Base-by-base conservation (phyloP, 2,888 invertebrate species). In the Agrotis segetum region DNA sequence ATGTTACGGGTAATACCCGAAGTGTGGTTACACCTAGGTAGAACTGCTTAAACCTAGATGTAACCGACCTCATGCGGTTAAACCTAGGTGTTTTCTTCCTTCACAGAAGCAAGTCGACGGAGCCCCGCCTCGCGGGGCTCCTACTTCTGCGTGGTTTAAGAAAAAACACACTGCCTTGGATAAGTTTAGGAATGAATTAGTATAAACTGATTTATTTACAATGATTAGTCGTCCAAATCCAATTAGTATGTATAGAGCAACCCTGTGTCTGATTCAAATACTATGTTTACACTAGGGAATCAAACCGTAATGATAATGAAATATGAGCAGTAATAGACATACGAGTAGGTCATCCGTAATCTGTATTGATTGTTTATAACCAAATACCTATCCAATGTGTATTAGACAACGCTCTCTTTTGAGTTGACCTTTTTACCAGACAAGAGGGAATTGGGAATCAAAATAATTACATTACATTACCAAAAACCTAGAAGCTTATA, bases 361-460 rank as follows among this genome's bases (percentile, higher is more conserved):
- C 1, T 66, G 2, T 40, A 40, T 24, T 44, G 13, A 29, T 64
- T 61, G 24, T 61, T 44, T 16, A 11, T n/a, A 60, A 29, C n/a
- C 6, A n/a, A 6, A 19, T 62, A 60, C 11, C 11, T n/a, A 24
- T n/a, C 6, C n/a, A 24, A 44, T 62, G 13, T 50, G 16, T 34
- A 49, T 19, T 56, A n/a, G 34, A 56, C 11, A 6, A 19, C 6
- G 6, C 11, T 24, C 40, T 44, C 44, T 24, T 40, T 24, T 59
- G 16, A 5, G 9, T 44, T 24, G 59, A n/a, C n/a, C 21, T 11
- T n/a, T 64, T n/a, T 40, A 44, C n/a, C 14, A n/a, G 62, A 14
- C 63, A 55, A 58, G 19, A 55, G 71, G 65, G 46, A 62, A 71
- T 77, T 64, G 63, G 71, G 53, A 59, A 66, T 63, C 58, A 55